phyloP scores from a whole-genome alignment of 1,140 invertebrate species.

The Leptinotarsa defecta region DNA sequence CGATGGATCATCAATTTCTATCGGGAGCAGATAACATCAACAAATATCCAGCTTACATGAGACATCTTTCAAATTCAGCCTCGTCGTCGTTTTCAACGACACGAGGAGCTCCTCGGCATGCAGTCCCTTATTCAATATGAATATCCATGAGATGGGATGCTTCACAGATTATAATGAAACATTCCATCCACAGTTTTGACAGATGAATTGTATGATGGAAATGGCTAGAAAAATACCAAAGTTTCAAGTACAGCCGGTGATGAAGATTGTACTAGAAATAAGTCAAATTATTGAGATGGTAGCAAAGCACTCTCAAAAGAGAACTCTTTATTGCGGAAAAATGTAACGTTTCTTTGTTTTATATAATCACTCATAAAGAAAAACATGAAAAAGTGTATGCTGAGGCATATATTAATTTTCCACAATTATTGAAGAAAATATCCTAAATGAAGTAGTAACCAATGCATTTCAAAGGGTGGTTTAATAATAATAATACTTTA shows the following conservation, averaged over 20 bases:
- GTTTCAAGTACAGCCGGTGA: background rate
- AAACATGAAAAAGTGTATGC: too few relatives aligned
- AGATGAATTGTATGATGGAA: background rate
- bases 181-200: background rate
- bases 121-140: background rate
- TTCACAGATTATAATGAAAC: background rate
- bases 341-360: too few relatives aligned
- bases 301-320: background rate
- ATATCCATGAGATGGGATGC: background rate
- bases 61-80: conserved; percentile 16
- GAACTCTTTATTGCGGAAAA: too few relatives aligned
- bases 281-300: too few relatives aligned
- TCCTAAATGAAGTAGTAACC: too few relatives aligned
- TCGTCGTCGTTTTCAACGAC: background rate
- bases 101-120: background rate
- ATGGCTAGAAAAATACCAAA: background rate
- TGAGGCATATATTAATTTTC: too few relatives aligned
- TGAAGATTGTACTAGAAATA: background rate
- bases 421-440: too few relatives aligned
- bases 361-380: too few relatives aligned
- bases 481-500: too few relatives aligned
- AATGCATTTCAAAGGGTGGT: too few relatives aligned
- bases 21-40: conserved; percentile 37
- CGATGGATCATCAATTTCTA: conserved; percentile 41
- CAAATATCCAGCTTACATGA: conserved; percentile 33